Evolutionary conservation across 1,140 invertebrate genomes (phyloP).

Genomic region (Aphelenchoides fujianensis): DNA sequence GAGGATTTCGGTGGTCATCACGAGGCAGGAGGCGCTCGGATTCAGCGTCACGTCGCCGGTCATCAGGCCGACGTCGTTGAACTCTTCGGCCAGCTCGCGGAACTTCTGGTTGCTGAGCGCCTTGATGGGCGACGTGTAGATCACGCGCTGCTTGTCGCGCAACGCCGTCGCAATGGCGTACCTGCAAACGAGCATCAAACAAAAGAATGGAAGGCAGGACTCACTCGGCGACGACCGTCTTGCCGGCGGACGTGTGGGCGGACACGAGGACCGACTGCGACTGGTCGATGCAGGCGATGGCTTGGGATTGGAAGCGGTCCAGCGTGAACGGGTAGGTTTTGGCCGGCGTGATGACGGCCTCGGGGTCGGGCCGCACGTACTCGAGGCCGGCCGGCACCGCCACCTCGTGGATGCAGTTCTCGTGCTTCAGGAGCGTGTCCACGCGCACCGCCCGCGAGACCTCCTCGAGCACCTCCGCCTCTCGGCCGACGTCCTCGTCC

Average conservation of each 20-base stretch:
- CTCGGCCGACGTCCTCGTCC: background rate
- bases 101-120: constrained; percentile 99
- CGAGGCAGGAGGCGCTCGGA: constrained; percentile 89
- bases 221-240: constrained; percentile 97
- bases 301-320: constrained; percentile 97
- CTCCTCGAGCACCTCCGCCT: background rate
- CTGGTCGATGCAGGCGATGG: constrained; percentile 94
- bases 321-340: constrained; percentile 91
- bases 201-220: constrained; percentile 63
- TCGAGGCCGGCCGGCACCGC: constrained; percentile 62
- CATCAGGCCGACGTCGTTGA: constrained; percentile 92
- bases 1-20: constrained; percentile 99
- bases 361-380: constrained; percentile 26
- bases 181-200: constrained; percentile 58
- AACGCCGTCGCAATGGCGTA: constrained; percentile 74
- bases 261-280: constrained; percentile 93
- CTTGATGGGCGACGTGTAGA: constrained; percentile 99
- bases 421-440: constrained; percentile 14
- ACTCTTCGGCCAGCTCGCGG: constrained; percentile 94
- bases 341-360: constrained; percentile 67
- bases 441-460: background rate
- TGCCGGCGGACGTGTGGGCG: constrained; percentile 98
- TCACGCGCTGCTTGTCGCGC: constrained; percentile 78
- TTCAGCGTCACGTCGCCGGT: constrained; percentile 99
- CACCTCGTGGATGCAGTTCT: constrained; percentile 54